A percentile compares a stretch with the other conserved stretches of the same genome.
These are phyloP conservation scores for Myxocyprinus asiaticus DNA, from an alignment of 2,113 vertebrate genomes.

Conservation along the genomic window DNA sequence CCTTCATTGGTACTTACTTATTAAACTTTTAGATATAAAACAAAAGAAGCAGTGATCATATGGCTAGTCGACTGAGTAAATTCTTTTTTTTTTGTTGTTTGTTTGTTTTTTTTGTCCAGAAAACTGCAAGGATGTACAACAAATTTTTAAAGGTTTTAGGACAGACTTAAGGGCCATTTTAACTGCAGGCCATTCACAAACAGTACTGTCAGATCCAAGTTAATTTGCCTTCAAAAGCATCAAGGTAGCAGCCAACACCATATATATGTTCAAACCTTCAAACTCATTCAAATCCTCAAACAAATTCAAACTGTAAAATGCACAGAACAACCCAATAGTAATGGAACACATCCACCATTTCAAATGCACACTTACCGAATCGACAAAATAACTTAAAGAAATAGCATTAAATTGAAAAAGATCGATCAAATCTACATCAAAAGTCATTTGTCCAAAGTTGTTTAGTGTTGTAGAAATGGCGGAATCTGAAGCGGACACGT, in stretches of 20 bases:
- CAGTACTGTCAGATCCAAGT: neutral
- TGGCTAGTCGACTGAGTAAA: too few relatives aligned
- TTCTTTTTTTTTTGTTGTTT: too few relatives aligned
- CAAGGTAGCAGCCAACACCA: constrained; percentile 10
- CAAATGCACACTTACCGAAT: neutral
- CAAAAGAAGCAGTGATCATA: too few relatives aligned
- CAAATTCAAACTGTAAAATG: neutral
- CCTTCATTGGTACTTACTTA: too few relatives aligned
- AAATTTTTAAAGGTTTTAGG: neutral
- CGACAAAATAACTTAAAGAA: neutral
- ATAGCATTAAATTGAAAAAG: neutral
- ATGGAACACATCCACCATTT: neutral
- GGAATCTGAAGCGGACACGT: constrained; percentile 43
- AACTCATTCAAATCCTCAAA: neutral
- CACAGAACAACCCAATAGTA: neutral
- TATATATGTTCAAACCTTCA: neutral
- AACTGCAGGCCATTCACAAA: neutral
- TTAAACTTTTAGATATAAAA: too few relatives aligned
- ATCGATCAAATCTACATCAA: neutral
- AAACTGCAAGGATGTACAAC: neutral
- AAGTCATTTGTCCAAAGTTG: neutral
- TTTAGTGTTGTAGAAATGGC: constrained; percentile 44
- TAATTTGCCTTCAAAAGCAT: neutral
- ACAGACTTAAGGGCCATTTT: neutral
- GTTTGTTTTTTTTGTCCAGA: too few relatives aligned